Evolutionary conservation across 2,113 vertebrate genomes (phyloP).

Genomic region (Pituophis catenifer): DNA sequence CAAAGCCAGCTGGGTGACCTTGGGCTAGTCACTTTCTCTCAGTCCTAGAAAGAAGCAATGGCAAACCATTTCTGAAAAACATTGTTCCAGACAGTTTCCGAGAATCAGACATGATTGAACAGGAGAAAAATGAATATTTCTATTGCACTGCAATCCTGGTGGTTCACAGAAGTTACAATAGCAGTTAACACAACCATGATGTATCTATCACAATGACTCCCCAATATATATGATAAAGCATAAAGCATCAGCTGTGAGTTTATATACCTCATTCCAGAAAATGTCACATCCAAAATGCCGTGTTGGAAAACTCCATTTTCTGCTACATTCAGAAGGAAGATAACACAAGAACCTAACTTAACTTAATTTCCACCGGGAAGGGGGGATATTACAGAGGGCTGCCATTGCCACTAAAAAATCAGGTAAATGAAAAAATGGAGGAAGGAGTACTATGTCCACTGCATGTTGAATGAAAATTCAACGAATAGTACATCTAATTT

Average conservation of each 20-base stretch:
- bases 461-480: not conserved
- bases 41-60: not conserved
- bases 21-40: not conserved
- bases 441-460: not conserved
- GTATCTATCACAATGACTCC: not conserved
- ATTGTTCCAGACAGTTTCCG: not conserved
- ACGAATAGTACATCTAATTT: not conserved
- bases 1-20: not conserved
- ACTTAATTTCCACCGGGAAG: not conserved
- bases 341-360: not conserved
- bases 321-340: not conserved
- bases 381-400: not conserved
- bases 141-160: not conserved
- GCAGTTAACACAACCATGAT: not conserved
- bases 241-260: not conserved
- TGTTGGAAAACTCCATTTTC: not conserved
- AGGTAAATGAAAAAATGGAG: not conserved
- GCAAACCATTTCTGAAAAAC: not conserved
- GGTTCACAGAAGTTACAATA: not conserved
- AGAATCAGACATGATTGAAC: not conserved
- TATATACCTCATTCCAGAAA: not conserved
- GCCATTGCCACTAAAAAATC: not conserved
- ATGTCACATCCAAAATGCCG: not conserved
- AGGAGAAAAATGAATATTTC: not conserved
- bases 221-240: not conserved